Evolutionary conservation across 2,797 vertebrate genomes (phyloP).

Genomic region (Chelidonichthys spinosus): DNA sequence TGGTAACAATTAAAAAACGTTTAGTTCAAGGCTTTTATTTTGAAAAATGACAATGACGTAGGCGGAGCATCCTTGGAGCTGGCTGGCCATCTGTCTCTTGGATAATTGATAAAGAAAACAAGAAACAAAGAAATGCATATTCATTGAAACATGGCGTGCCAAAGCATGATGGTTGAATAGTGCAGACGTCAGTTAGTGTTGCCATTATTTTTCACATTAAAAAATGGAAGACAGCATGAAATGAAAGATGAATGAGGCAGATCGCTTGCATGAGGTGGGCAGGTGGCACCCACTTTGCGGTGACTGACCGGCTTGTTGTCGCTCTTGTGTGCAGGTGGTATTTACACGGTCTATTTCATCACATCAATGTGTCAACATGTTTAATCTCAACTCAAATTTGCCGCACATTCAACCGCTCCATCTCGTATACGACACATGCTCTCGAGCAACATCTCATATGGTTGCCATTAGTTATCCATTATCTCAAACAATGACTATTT

Average conservation of each 20-base stretch:
- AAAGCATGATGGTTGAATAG: constrained; percentile 6
- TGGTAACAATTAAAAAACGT: not conserved
- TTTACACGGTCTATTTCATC: constrained; percentile 36
- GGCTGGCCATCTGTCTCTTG: not conserved
- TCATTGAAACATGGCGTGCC: not conserved
- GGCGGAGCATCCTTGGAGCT: not conserved
- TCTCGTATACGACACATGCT: constrained; percentile 15
- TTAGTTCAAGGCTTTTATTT: not conserved
- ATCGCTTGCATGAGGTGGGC: constrained; percentile 3
- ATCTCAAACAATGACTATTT: constrained; percentile 44
- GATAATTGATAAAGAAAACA: constrained; percentile 5
- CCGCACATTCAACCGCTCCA: constrained; percentile 24
- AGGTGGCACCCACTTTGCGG: constrained; percentile 6
- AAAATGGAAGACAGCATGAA: constrained; percentile 7
- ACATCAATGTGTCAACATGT: constrained; percentile 17
- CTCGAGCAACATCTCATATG: constrained; percentile 29
- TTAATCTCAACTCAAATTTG: constrained; percentile 36
- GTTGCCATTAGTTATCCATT: constrained; percentile 49
- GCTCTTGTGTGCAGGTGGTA: not conserved
- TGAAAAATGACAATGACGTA: not conserved
- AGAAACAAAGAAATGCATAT: not conserved
- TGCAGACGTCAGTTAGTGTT: not conserved
- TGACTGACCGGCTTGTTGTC: constrained; percentile 11
- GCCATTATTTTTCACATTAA: constrained; percentile 5
- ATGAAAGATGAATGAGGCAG: constrained; percentile 34